phyloP scores from a whole-genome alignment of 2,113 vertebrate genomes.

The Vulpes ferrilata region DNA sequence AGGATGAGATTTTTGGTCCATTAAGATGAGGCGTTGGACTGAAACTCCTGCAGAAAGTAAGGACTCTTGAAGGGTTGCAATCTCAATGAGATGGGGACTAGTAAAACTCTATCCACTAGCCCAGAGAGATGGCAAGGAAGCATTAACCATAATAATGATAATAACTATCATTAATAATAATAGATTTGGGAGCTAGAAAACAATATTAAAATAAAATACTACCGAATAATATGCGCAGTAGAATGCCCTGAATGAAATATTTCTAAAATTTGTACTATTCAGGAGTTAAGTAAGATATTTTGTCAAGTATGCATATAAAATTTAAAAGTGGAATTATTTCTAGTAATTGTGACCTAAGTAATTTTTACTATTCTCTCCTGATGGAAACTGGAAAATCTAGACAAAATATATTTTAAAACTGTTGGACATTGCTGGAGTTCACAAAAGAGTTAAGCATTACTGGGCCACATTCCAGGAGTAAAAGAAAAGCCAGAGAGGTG shows the following conservation, averaged over 20 bases:
- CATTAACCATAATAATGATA: background rate
- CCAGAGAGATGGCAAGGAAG: conserved; percentile 9
- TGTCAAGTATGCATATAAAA: conserved; percentile 20
- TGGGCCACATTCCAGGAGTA: conserved; percentile 14
- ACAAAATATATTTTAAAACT: conserved; percentile 23
- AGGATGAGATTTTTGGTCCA: background rate
- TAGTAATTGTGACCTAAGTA: conserved; percentile 24
- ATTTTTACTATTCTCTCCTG: conserved; percentile 19
- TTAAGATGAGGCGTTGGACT: background rate
- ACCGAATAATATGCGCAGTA: background rate
- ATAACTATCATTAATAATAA: background rate
- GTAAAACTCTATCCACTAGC: background rate
- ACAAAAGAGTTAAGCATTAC: conserved; percentile 30
- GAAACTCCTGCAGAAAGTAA: conserved; percentile 14
- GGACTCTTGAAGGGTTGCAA: background rate
- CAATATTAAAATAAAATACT: conserved; percentile 11
- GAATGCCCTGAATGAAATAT: background rate
- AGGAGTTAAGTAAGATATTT: conserved; percentile 16
- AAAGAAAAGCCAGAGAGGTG: background rate
- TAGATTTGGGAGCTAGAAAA: background rate
- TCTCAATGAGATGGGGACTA: background rate
- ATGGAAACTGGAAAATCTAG: conserved; percentile 29
- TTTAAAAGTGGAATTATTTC: conserved; percentile 7
- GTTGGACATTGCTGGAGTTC: conserved; percentile 20
- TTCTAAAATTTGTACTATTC: conserved; percentile 28